These are phyloP conservation scores for Romanogobio albipinnatus DNA, from an alignment of 2,113 vertebrate genomes.

Conservation along the genomic window DNA sequence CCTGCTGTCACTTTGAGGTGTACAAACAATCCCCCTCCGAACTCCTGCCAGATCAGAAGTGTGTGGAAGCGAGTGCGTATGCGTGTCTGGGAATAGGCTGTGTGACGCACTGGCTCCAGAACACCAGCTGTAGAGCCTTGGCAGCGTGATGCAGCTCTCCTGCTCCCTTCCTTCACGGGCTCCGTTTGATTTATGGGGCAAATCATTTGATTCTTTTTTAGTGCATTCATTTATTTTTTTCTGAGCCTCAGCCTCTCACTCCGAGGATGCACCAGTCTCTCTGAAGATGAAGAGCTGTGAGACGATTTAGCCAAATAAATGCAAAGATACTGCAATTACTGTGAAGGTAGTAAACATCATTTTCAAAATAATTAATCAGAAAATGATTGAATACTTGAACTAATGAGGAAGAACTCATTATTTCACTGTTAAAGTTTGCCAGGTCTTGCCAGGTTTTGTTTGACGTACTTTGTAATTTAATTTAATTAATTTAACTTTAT, in stretches of 20 bases:
- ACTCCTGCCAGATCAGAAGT: slow-evolving; percentile 16
- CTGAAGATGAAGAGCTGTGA: not conserved
- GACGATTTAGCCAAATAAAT: not conserved
- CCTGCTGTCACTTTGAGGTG: slow-evolving; percentile 1
- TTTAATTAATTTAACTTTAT: not conserved
- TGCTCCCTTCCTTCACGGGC: not conserved
- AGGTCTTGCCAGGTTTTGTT: not conserved
- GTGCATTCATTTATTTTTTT: not conserved
- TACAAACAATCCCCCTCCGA: not conserved
- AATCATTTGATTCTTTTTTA: slow-evolving; percentile 3
- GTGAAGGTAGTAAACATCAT: not conserved
- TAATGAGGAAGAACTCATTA: not conserved
- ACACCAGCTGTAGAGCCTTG: slow-evolving; percentile 59
- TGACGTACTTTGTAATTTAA: not conserved
- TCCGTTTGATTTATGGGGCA: slow-evolving; percentile 22
- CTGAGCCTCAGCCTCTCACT: not conserved
- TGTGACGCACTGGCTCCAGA: slow-evolving; percentile 71
- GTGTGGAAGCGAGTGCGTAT: slow-evolving; percentile 25
- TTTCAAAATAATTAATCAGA: not conserved
- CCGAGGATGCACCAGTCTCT: not conserved
- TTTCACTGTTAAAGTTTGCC: not conserved
- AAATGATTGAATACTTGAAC: not conserved
- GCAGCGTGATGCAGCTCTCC: slow-evolving; percentile 56
- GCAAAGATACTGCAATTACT: not conserved
- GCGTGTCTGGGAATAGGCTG: slow-evolving; percentile 72